phyloP scores from a whole-genome alignment of 2,888 invertebrate genomes.

The Nemapogon koenigi region DNA sequence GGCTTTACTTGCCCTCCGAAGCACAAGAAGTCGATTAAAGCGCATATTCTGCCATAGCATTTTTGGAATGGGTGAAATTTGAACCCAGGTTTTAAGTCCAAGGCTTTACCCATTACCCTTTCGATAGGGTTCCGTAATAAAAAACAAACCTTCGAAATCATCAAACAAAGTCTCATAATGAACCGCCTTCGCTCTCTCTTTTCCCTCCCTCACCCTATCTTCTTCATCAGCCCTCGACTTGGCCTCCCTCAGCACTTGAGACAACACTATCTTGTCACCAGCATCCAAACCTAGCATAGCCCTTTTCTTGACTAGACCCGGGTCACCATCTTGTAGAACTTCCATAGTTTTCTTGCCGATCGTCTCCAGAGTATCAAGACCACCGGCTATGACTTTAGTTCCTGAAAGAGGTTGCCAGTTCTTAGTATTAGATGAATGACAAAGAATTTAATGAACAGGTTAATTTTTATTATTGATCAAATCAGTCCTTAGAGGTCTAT shows the following conservation, averaged over 20 bases:
- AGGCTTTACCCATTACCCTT: no score
- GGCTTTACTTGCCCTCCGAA: no score
- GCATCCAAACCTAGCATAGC: constrained; percentile 68
- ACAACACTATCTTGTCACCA: constrained; percentile 69
- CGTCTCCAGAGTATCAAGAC: constrained; percentile 87
- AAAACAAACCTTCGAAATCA: constrained; percentile 75
- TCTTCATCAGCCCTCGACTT: constrained; percentile 71
- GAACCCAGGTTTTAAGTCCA: no score
- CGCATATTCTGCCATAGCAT: no score
- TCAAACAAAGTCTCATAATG: constrained; percentile 86
- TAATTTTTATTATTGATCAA: no score
- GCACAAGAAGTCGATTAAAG: no score
- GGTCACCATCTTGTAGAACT: constrained; percentile 91
- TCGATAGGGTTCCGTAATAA: no score
- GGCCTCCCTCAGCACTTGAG: constrained; percentile 72
- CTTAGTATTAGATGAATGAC: no score
- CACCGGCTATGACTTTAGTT: constrained; percentile 77
- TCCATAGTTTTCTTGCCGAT: constrained; percentile 96
- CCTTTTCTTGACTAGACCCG: constrained; percentile 81
- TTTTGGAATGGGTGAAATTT: not conserved
- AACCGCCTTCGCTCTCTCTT: constrained; percentile 55
- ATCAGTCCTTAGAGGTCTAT: no score
- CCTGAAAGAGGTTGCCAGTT: no score
- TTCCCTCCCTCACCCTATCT: constrained; percentile 52
- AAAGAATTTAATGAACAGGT: no score